Evolutionary conservation across 2,113 vertebrate species (phyloP).

Genomic region (Pluvianellus socialis): DNA sequence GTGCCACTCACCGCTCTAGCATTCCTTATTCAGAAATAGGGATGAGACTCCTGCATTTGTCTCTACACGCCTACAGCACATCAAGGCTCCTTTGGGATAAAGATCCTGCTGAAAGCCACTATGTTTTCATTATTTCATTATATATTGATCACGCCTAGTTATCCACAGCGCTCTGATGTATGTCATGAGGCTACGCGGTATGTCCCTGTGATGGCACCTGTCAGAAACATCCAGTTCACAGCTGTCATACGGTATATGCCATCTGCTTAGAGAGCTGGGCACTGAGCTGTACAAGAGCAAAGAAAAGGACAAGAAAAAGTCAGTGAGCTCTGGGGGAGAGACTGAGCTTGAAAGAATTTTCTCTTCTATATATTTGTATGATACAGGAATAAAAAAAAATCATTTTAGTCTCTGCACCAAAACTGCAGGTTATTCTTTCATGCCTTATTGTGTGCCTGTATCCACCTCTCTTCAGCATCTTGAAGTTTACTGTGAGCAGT

Average conservation of each 20-base stretch:
- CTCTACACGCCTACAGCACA: neutral
- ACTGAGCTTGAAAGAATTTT: neutral
- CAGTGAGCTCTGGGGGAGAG: neutral
- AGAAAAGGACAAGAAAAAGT: constrained; percentile 4
- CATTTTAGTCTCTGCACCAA: neutral
- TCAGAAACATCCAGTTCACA: constrained; percentile 12
- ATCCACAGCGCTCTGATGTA: neutral
- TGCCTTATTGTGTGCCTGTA: neutral
- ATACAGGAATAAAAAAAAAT: neutral
- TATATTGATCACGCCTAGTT: neutral
- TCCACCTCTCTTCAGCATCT: neutral
- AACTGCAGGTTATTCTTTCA: neutral
- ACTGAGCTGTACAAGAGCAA: neutral
- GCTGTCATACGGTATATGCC: neutral
- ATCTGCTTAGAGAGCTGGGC: constrained; percentile 4
- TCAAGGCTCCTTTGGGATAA: neutral
- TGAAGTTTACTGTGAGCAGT: neutral
- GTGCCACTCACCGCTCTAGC: neutral
- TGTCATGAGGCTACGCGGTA: neutral
- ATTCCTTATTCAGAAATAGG: neutral
- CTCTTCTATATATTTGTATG: neutral
- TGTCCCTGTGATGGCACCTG: neutral
- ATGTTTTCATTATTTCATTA: neutral
- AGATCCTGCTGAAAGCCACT: neutral
- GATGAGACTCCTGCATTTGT: neutral